Evolutionary conservation across 2,888 invertebrate species (phyloP), one percentile per base, ranked within the genome.

Genomic region (Girardia tigrina): DNA sequence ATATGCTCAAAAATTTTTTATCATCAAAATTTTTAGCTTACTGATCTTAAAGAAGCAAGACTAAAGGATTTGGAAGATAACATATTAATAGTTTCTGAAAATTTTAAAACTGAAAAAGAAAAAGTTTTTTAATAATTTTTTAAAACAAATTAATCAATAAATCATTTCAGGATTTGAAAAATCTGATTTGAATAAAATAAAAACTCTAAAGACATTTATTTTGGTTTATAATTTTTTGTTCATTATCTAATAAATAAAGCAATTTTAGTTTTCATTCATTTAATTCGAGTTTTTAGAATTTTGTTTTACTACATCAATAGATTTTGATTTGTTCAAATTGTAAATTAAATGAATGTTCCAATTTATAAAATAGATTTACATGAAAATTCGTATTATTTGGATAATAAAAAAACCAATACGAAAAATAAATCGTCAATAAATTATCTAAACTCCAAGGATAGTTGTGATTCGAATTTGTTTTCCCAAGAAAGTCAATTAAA

Each of bases 401-500:
- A 56, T 8, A 56, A 16, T 20, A 56, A 56, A 6, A 4, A n/a
- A 12, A 8, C n/a, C 23, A 56, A 56, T 23, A 56, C n/a, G 23
- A n/a, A 56, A 20, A 36, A 36, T 12, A 36, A 36, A 36, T 36
- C 36, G 12, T 36, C 16, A 12, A 8, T 16, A 12, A 36, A 16
- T 36, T 16, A 36, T 36, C 8, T 12, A 12, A 16, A 12, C 12
- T n/a, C n/a, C 56, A 56, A 56, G 23, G 56, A 56, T n/a, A 56
- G 56, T n/a, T 20, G 4, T 8, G 56, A 56, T 16, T 56, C 56
- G 4, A 16, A 8, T 56, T 56, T 56, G 23, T 56, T 56, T 56
- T 56, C 56, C 56, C 56, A 56, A n/a, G 56, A 56, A 56, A 56
- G 56, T 56, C 56, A 12, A n/a, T 56, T 56, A 56, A 56, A 56